Evolutionary conservation across 2,888 invertebrate genomes (phyloP), one percentile per base, ranked within the genome.

Genomic region (Lochmaea crataegi): DNA sequence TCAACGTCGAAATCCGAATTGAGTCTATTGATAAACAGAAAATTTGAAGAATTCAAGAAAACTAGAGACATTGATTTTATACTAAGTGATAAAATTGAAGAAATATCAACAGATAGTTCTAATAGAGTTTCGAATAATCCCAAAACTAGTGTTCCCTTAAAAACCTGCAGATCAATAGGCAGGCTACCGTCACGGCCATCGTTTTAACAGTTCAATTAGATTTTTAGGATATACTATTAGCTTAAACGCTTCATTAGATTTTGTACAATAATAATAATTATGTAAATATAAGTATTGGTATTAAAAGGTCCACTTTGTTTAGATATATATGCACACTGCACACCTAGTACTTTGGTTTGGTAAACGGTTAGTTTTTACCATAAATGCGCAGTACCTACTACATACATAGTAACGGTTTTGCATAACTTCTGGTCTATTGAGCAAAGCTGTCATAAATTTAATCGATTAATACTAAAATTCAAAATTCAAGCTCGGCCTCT

Each of bases 11-110:
- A 89, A 79, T 88, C 89, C 1, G 90, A 89, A 82, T 85, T 90
- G 48, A 82, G 82, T 65, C 78, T 86, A 32, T 80, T 85, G 26
- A 74, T 74, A 14, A 89, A 89, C 78, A 86, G 88, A 70, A 89
- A 89, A 83, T 90, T 91, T 79, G 90, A 89, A 72, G 89, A 90
- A 80, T 91, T 90, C 83, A 88, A 90, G 80, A 86, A 88, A 60
- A 84, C 87, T 9, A 87, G 89, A 72, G 87, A 82, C 68, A 80
- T 78, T 60, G 82, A 83, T 68, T 79, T 81, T 64, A 64, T 76
- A 53, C 64, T 74, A 38, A 79, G 75, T 79, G 83, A 74, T 74
- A 73, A 73, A 63, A 73, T 67, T 16, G 75, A 75, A 53, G 75
- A 78, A 42, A 65, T 71, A 58, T 56, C 70, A 53, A 72, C 71